Evolutionary conservation across 53 echinoderm and acorn worm species (phyloP).

Genomic region (Echinometra lucunter): DNA sequence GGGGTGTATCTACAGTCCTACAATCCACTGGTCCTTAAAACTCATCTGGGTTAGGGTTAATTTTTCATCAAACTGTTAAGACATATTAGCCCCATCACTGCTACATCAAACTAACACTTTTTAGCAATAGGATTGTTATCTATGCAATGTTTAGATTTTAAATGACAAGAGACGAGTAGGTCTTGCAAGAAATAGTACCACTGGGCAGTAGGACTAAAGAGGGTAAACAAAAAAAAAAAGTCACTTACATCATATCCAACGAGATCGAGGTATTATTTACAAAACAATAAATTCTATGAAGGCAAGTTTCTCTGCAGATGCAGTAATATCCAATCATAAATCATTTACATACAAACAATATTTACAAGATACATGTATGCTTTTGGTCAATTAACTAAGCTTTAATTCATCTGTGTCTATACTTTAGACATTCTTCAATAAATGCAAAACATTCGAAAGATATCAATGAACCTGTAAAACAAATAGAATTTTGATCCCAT

Average conservation of each 20-base stretch:
- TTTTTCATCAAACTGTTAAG: too few relatives aligned
- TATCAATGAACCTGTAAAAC: neutral
- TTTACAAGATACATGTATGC: slow-evolving; percentile 10
- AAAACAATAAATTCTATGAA: neutral
- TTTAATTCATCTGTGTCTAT: neutral
- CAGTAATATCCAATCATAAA: neutral
- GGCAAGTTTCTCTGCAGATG: slow-evolving; percentile 19
- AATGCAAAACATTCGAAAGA: neutral
- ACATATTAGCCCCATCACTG: too few relatives aligned
- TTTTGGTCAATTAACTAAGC: neutral
- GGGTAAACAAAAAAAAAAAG: neutral
- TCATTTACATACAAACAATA: slow-evolving; percentile 14
- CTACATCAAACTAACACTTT: too few relatives aligned
- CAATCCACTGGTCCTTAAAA: neutral
- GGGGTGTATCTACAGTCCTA: neutral
- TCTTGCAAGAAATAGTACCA: neutral
- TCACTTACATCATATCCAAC: neutral
- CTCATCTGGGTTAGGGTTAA: neutral
- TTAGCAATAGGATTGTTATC: too few relatives aligned
- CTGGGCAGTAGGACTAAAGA: neutral
- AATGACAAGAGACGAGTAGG: too few relatives aligned
- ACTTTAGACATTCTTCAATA: neutral
- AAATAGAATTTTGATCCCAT: neutral
- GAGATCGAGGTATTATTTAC: neutral
- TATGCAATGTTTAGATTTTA: too few relatives aligned